Evolutionary conservation across 2,113 vertebrate genomes (phyloP).

Genomic region (Pterophyllum scalare): DNA sequence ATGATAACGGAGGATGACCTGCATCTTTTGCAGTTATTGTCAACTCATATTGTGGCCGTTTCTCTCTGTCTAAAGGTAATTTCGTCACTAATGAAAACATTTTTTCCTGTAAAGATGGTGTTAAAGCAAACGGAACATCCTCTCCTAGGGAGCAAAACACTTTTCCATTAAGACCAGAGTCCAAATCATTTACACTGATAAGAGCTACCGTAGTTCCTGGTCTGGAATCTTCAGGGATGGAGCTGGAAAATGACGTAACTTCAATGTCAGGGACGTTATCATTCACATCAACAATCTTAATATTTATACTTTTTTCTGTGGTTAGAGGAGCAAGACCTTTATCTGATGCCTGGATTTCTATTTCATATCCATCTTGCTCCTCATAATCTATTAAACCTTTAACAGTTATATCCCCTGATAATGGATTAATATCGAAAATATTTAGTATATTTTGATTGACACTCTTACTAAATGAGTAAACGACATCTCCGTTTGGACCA

Average conservation of each 20-base stretch:
- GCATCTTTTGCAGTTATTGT: constrained; percentile 65
- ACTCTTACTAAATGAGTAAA: constrained; percentile 71
- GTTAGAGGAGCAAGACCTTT: background rate
- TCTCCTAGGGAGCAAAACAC: constrained; percentile 47
- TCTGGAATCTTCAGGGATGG: constrained; percentile 7
- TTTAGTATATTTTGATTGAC: constrained; percentile 22
- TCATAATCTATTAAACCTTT: constrained; percentile 70
- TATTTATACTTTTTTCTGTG: constrained; percentile 10
- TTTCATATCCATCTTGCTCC: constrained; percentile 47
- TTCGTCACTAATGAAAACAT: constrained; percentile 65
- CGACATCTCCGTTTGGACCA: constrained; percentile 54
- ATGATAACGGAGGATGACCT: constrained; percentile 51
- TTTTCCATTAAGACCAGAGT: constrained; percentile 56
- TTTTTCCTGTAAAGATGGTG: constrained; percentile 52
- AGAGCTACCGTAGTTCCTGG: constrained; percentile 46
- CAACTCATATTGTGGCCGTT: constrained; percentile 43
- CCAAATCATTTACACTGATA: constrained; percentile 47
- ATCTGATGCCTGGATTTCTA: constrained; percentile 73
- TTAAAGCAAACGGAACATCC: constrained; percentile 45
- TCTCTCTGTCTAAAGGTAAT: constrained; percentile 65
- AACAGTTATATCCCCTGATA: constrained; percentile 61
- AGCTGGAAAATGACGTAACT: constrained; percentile 31
- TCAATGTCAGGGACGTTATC: constrained; percentile 43
- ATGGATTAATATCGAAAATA: constrained; percentile 56
- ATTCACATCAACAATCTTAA: constrained; percentile 42